phyloP scores from a whole-genome alignment of 2,797 vertebrate species.

The Coregonus suidteri region DNA sequence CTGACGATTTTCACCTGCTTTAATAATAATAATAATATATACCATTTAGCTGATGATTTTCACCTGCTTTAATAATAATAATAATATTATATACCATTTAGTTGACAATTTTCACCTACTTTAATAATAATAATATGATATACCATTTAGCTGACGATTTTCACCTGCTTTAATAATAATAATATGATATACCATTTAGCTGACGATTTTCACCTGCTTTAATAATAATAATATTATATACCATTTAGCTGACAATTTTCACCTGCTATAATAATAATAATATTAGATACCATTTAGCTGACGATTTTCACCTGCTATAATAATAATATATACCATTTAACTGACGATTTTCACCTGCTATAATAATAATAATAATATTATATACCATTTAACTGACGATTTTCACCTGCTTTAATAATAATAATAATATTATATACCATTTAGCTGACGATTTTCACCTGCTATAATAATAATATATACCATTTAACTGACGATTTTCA shows the following conservation, averaged over 20 bases:
- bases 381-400: conserved; percentile 77
- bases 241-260: conserved; percentile 75
- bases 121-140: too few relatives aligned
- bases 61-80: too few relatives aligned
- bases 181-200: conserved; percentile 78
- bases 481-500: conserved; percentile 75
- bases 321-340: conserved; percentile 70
- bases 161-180: too few relatives aligned
- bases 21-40: too few relatives aligned
- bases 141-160: conserved; percentile 75
- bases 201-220: conserved; percentile 40
- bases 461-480: too few relatives aligned
- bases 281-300: conserved; percentile 83
- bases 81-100: conserved; percentile 76
- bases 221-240: too few relatives aligned
- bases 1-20: conserved; percentile 45
- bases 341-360: conserved; percentile 45
- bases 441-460: conserved; percentile 75
- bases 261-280: too few relatives aligned
- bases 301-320: too few relatives aligned
- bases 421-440: too few relatives aligned
- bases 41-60: conserved; percentile 75
- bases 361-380: too few relatives aligned
- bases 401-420: too few relatives aligned
- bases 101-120: conserved; percentile 59